Base-by-base conservation (phyloP, 2,113 vertebrate genomes). In the Empidonax traillii region DNA sequence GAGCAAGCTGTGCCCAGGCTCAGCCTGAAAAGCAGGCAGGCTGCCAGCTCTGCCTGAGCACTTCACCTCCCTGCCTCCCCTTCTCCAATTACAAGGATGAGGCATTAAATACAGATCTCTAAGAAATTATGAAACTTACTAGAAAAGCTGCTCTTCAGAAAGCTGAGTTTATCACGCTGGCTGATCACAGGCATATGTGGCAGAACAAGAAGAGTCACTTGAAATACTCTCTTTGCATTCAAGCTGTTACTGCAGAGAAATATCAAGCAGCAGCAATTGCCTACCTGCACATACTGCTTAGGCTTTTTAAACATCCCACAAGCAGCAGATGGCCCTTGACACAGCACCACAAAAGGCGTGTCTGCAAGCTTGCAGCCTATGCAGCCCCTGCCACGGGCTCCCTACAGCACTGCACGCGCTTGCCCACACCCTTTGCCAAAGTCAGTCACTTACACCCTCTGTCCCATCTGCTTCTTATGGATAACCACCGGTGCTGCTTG, bases 401-500 rank as follows among this genome's bases (percentile, higher is more conserved):
- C 65, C 23, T 0, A 0, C 25, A 9, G 44, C 31, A 14, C 22
- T 3, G 7, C 56, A 25, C 39, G 24, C 12, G 8, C 59, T 31
- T 22, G 41, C 58, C 83, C 0, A 1, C 7, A 2, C 23, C 30
- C 20, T 18, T 25, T 30, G 76, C 73, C 25, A 11, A 15, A 25
- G 44, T 41, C 63, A 41, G 65, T 24, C 46, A 24, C 1, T 0
- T 20, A 63, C 41, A 47, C 8, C 11, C 39, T 51, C 66, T 4
- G 15, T 9, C 69, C 31, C 1, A 0, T 39, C 46, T 37, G 39
- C 63, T 22, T 39, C 66, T 78, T 43, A 59, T 5, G 24, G 30
- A 25, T 9, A 43, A 9, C 3, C 22, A 27, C 43, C 0, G 0
- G 25, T 13, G 8, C 35, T 22, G 13, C 39, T 78, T 73, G 47